A percentile compares a stretch with the other conserved stretches of the same genome.
Evolutionary conservation across 2,888 invertebrate genomes (phyloP).

Genomic region (Masnerella sp.): DNA sequence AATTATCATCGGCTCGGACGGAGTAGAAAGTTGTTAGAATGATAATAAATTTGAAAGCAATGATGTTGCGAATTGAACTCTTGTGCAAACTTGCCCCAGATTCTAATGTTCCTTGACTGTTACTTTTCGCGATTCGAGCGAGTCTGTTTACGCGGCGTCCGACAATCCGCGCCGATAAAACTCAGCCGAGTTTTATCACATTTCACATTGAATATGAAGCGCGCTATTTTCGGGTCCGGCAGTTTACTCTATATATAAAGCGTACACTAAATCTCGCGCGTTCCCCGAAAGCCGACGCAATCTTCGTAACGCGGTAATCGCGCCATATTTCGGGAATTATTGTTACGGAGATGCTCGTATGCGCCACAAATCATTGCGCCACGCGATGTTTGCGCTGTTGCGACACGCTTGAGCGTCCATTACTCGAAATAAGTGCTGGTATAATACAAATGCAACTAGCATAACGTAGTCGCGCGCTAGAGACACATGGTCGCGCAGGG

Average conservation of each 20-base stretch:
- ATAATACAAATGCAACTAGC: constrained; percentile 44
- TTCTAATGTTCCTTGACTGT: constrained; percentile 28
- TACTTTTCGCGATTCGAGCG: constrained; percentile 17
- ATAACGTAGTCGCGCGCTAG: constrained; percentile 28
- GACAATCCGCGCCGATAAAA: no score
- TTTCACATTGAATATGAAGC: background rate
- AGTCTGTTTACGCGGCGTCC: background rate
- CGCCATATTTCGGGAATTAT: constrained; percentile 22
- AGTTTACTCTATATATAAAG: constrained; percentile 12
- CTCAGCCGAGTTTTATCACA: background rate
- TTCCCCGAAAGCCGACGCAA: constrained; percentile 1
- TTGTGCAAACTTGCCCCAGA: constrained; percentile 52
- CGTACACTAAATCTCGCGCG: background rate
- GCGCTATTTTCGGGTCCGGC: background rate
- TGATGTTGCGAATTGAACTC: constrained; percentile 55
- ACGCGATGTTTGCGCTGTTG: constrained; percentile 61
- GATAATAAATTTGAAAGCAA: constrained; percentile 58
- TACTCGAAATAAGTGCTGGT: constrained; percentile 49
- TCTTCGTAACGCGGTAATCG: constrained; percentile 4
- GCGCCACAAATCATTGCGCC: constrained; percentile 42
- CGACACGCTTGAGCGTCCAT: constrained; percentile 56
- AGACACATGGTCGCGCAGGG: constrained; percentile 34
- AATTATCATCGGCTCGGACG: constrained; percentile 32
- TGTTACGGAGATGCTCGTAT: constrained; percentile 12
- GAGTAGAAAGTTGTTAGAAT: constrained; percentile 54